Conservation (phyloP, 2,888 invertebrate genomes). For the Hecatera dysodea region DNA sequence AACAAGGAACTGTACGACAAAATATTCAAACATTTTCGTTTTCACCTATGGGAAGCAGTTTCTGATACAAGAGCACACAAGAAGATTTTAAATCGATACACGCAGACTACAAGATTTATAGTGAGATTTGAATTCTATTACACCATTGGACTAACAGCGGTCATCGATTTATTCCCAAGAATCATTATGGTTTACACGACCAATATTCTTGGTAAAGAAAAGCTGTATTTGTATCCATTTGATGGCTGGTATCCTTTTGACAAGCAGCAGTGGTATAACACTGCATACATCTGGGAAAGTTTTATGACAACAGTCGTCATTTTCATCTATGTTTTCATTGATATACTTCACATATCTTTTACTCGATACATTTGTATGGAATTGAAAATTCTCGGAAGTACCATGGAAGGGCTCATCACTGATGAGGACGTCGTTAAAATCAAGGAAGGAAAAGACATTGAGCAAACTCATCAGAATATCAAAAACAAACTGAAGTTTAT, state of each 20-base stretch:
- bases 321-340: conserved; percentile 74
- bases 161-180: conserved; percentile 80
- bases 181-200: conserved; percentile 80
- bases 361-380: conserved; percentile 83
- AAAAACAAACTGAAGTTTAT: conserved; percentile 75
- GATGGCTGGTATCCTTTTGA: conserved; percentile 87
- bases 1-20: conserved; percentile 73
- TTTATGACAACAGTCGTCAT: conserved; percentile 81
- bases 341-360: conserved; percentile 77
- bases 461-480: conserved; percentile 68
- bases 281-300: conserved; percentile 82
- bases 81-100: conserved; percentile 73
- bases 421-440: conserved; percentile 72
- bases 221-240: conserved; percentile 78
- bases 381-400: conserved; percentile 77
- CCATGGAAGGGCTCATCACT: conserved; percentile 74
- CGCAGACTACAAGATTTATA: conserved; percentile 67
- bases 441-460: conserved; percentile 46
- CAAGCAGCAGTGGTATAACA: conserved; percentile 80
- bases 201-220: conserved; percentile 70
- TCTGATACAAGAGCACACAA: conserved; percentile 69
- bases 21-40: conserved; percentile 76
- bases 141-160: conserved; percentile 69
- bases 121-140: conserved; percentile 78
- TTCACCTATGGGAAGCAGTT: conserved; percentile 76